phyloP scores from a whole-genome alignment of 1,140 invertebrate genomes.

The Helicorthomorpha holstii region DNA sequence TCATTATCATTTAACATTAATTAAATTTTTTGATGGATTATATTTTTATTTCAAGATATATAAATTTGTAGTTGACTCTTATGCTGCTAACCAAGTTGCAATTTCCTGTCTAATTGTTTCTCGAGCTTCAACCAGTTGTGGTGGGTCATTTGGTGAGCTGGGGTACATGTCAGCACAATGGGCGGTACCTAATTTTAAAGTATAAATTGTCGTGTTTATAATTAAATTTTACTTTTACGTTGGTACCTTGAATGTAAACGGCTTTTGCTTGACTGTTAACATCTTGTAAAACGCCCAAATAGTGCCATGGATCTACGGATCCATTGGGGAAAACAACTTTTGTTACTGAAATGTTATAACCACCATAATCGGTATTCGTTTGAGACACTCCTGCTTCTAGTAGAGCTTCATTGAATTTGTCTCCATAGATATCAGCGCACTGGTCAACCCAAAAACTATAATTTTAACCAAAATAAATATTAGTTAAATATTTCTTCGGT shows the following conservation, averaged over 20 bases:
- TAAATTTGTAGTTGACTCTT: neutral
- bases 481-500: neutral
- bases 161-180: constrained; percentile 32
- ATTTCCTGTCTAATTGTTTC: constrained; percentile 18
- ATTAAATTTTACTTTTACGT: neutral
- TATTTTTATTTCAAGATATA: too few species aligned
- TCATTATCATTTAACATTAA: too few species aligned
- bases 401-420: constrained; percentile 19
- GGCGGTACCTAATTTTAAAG: constrained; percentile 18
- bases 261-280: constrained; percentile 19
- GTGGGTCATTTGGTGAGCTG: constrained; percentile 17
- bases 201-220: neutral
- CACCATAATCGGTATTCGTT: constrained; percentile 29
- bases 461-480: neutral
- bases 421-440: constrained; percentile 28
- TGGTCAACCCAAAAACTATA: constrained; percentile 22
- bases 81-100: constrained; percentile 17
- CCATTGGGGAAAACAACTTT: constrained; percentile 30
- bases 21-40: too few species aligned
- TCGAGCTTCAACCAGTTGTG: constrained; percentile 19
- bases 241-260: constrained; percentile 15
- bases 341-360: constrained; percentile 19
- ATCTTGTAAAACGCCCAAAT: constrained; percentile 22
- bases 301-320: constrained; percentile 32
- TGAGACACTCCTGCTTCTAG: constrained; percentile 19